Evolutionary conservation across 2,888 invertebrate species (phyloP).

Genomic region (Heliconius sara): DNA sequence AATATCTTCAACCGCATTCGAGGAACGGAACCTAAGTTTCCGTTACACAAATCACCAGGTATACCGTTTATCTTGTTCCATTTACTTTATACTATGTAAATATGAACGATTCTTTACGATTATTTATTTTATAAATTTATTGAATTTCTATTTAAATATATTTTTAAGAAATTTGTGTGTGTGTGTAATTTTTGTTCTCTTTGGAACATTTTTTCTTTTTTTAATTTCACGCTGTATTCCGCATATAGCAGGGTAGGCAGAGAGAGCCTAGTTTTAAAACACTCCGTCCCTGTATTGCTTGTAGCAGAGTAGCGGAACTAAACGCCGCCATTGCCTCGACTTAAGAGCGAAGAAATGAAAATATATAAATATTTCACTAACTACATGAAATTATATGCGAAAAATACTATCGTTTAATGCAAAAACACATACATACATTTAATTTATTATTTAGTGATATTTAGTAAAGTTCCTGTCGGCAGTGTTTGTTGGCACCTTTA

Average conservation of each 20-base stretch:
- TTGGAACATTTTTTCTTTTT: too few species aligned
- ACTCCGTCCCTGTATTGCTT: too few species aligned
- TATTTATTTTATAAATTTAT: background rate
- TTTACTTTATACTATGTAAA: background rate
- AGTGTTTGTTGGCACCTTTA: conserved; percentile 45
- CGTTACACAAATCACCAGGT: conserved; percentile 64
- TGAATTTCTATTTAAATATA: too few species aligned
- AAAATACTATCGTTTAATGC: background rate
- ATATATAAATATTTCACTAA: background rate
- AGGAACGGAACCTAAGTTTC: conserved; percentile 60
- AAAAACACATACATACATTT: background rate
- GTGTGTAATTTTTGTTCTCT: too few species aligned
- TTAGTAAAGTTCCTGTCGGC: conserved; percentile 33
- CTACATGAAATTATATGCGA: background rate
- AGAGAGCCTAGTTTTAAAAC: too few species aligned
- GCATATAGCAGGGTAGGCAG: too few species aligned
- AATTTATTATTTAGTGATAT: conserved; percentile 40
- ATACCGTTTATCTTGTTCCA: conserved; percentile 48
- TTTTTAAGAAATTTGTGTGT: background rate
- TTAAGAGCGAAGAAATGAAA: background rate
- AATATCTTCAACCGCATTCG: conserved; percentile 61
- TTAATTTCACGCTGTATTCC: background rate
- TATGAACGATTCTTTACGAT: background rate
- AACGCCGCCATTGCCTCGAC: background rate
- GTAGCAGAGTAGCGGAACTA: background rate